These are phyloP conservation scores for Aphidius colemani DNA, from an alignment of 2,888 invertebrate species.

Conservation along the genomic window DNA sequence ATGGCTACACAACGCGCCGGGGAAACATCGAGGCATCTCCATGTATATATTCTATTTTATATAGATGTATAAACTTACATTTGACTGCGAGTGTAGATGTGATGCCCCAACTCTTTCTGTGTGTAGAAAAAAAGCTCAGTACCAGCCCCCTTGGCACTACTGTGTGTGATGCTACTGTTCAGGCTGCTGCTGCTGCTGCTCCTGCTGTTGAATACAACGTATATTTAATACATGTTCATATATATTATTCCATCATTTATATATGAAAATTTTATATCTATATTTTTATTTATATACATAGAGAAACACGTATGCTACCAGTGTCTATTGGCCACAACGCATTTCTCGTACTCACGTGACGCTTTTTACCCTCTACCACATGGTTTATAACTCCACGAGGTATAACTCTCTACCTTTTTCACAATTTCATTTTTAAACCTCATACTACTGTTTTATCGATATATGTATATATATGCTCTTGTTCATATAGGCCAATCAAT, in stretches of 20 bases:
- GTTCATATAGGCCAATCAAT: no score
- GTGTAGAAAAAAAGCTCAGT: no score
- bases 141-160: no score
- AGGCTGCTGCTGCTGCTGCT: no score
- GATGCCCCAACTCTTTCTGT: no score
- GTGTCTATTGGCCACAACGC: slow-evolving; percentile 3
- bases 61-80: slow-evolving; percentile 4
- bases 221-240: no score
- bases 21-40: slow-evolving; percentile 18
- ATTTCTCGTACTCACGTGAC: slow-evolving; percentile 15
- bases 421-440: not conserved
- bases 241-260: not conserved
- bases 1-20: slow-evolving; percentile 15
- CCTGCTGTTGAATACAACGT: no score
- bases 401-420: not conserved
- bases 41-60: not conserved
- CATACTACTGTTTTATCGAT: no score
- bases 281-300: slow-evolving; percentile 9
- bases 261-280: slow-evolving; percentile 9
- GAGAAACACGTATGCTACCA: slow-evolving; percentile 5
- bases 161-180: no score
- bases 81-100: no score
- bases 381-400: slow-evolving; percentile 12
- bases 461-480: no score
- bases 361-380: slow-evolving; percentile 17